A percentile compares a stretch with the other conserved stretches of the same genome.
Evolutionary conservation across 2,797 vertebrate genomes (phyloP).

Genomic region (Chelonia mydas): DNA sequence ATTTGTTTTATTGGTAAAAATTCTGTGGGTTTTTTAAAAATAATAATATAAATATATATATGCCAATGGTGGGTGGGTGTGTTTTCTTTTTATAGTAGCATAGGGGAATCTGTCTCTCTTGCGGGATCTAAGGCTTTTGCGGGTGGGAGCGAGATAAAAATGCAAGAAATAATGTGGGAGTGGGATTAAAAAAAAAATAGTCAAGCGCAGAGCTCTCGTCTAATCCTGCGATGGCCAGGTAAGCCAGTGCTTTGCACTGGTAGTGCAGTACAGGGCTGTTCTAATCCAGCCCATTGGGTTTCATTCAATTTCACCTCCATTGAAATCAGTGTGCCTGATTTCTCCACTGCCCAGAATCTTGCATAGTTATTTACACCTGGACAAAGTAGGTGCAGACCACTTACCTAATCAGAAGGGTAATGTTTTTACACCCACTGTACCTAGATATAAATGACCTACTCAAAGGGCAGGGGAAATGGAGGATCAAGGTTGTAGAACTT

Average conservation of each 20-base stretch:
- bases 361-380: neutral
- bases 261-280: neutral
- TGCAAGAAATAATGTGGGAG: neutral
- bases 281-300: neutral
- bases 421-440: neutral
- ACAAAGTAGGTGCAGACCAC: accelerated
- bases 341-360: neutral
- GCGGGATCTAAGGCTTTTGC: neutral
- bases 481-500: neutral
- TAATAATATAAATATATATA: no score
- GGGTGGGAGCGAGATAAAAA: neutral
- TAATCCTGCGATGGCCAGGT: neutral
- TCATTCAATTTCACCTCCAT: neutral
- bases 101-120: neutral
- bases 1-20: neutral
- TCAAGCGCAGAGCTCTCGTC: neutral
- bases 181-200: no score
- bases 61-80: no score
- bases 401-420: accelerated
- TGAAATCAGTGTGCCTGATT: neutral
- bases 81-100: neutral
- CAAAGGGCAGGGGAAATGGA: neutral
- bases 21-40: no score
- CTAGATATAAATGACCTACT: accelerated
- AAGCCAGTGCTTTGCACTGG: neutral